Percentiles rank a stretch among this genome's conserved stretches.
These are phyloP conservation scores for Phalacrocorax brasilianus DNA, from an alignment of 2,113 vertebrate species.

Conservation along the genomic window DNA sequence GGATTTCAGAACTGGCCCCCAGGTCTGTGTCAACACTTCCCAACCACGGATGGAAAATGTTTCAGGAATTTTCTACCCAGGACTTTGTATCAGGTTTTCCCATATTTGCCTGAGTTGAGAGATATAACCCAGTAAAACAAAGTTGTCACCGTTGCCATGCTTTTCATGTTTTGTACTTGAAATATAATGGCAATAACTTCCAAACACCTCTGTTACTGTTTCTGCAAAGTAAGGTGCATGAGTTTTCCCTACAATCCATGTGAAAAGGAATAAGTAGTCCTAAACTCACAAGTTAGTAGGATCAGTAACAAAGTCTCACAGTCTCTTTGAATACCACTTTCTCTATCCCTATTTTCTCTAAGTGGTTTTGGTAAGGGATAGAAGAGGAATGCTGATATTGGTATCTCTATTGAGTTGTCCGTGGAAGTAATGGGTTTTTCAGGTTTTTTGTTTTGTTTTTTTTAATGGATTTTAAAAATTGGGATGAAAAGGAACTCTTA, in stretches of 20 bases:
- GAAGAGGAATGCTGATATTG: background rate
- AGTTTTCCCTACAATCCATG: background rate
- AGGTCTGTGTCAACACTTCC: constrained; percentile 41
- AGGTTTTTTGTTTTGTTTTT: background rate
- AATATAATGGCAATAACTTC: background rate
- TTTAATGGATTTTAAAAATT: background rate
- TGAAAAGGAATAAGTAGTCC: background rate
- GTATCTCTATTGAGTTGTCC: background rate
- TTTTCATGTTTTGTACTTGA: background rate
- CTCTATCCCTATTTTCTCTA: background rate
- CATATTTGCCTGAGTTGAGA: background rate
- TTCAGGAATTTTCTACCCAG: constrained; percentile 17
- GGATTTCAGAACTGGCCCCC: constrained; percentile 22
- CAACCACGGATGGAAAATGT: background rate
- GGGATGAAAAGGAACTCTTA: background rate
- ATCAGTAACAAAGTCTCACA: background rate
- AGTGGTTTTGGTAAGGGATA: background rate
- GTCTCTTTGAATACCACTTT: background rate
- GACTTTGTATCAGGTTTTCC: background rate
- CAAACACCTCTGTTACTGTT: background rate
- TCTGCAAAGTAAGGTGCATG: background rate
- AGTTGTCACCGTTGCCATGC: background rate
- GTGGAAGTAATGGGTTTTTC: background rate
- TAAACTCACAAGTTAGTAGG: background rate
- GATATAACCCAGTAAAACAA: background rate